phyloP scores from a whole-genome alignment of 1,140 invertebrate genomes.

The Liolophura sinensis region DNA sequence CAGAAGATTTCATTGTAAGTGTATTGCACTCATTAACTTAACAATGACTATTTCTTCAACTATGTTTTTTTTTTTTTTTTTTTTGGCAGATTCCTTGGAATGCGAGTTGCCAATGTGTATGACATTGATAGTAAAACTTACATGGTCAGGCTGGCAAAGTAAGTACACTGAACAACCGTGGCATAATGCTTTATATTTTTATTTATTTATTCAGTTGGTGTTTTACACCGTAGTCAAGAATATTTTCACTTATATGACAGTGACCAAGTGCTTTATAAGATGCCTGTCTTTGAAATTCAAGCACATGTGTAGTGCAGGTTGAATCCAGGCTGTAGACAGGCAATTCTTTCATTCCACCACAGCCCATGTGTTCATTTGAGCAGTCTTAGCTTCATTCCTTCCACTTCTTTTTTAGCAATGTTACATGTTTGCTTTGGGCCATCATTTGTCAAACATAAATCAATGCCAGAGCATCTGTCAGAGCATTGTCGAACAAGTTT shows the following conservation, averaged over 20 bases:
- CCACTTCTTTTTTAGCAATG: no score
- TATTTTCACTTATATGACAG: no score
- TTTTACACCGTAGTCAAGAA: no score
- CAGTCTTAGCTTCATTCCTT: no score
- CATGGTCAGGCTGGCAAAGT: slow-evolving; percentile 78
- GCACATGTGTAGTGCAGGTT: background rate
- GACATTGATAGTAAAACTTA: slow-evolving; percentile 98
- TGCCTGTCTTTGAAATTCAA: no score
- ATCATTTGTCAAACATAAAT: no score
- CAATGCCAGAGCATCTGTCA: no score
- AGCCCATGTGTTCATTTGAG: background rate
- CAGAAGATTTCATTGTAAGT: slow-evolving; percentile 5
- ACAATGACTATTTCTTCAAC: slow-evolving; percentile 2
- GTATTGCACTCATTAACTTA: slow-evolving; percentile 10
- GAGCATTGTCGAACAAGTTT: no score
- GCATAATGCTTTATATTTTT: background rate
- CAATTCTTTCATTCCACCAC: background rate
- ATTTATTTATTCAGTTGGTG: no score
- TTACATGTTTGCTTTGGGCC: no score
- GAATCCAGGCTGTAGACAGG: background rate
- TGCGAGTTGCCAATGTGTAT: slow-evolving; percentile 96
- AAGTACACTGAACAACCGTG: slow-evolving; percentile 25
- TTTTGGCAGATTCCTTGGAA: slow-evolving; percentile 82
- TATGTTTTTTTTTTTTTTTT: slow-evolving; percentile 28
- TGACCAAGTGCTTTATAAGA: no score